Percentiles rank a stretch among this genome's conserved stretches.
These are phyloP conservation scores for Acanthurus lineatus DNA, from an alignment of 2,797 vertebrate genomes.

Conservation along the genomic window DNA sequence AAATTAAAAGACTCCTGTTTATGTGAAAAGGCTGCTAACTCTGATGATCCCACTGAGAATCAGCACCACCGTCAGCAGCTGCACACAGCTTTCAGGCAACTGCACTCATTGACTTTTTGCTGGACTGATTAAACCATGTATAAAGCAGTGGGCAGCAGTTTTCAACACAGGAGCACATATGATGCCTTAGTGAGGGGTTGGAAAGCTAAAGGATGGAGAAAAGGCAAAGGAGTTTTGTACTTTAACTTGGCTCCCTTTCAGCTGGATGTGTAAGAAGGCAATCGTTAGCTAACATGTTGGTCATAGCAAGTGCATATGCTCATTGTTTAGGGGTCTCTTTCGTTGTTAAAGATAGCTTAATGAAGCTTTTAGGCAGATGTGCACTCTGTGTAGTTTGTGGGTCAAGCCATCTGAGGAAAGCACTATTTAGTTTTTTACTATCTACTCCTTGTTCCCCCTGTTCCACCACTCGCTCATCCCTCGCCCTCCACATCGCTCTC, in stretches of 20 bases:
- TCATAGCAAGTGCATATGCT: not conserved
- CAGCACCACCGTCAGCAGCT: not conserved
- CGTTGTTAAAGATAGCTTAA: not conserved
- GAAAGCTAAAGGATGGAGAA: too few relatives aligned
- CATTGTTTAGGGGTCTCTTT: not conserved
- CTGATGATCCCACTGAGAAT: not conserved
- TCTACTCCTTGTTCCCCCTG: too few relatives aligned
- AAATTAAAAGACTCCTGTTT: too few relatives aligned
- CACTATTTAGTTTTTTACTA: not conserved
- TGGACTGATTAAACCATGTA: not conserved
- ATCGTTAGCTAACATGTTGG: not conserved
- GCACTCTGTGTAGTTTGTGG: slow-evolving; percentile 5
- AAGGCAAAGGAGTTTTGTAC: too few relatives aligned
- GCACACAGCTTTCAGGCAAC: not conserved
- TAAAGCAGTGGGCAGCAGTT: not conserved
- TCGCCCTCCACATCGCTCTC: too few relatives aligned
- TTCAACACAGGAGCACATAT: too few relatives aligned
- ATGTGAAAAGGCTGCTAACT: too few relatives aligned
- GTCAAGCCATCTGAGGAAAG: not conserved
- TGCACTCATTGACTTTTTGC: not conserved
- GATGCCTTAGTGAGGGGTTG: too few relatives aligned
- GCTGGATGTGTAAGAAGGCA: too few relatives aligned
- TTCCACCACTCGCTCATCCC: too few relatives aligned
- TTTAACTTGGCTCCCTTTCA: too few relatives aligned
- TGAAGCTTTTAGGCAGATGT: not conserved